Conservation (phyloP, 2,888 invertebrate species). For the Aleiodes testaceus region DNA sequence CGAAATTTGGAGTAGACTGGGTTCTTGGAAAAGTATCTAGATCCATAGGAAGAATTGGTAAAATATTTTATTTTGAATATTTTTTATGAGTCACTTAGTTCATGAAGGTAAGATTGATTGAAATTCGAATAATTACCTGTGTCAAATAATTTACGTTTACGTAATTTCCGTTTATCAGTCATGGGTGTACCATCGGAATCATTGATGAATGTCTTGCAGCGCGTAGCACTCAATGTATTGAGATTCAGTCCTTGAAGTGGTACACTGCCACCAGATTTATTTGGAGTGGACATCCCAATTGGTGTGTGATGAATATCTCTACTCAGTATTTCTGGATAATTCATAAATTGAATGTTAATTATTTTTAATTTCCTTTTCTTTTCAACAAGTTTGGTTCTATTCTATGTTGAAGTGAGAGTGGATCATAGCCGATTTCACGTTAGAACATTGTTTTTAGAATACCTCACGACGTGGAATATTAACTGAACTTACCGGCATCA, state of each 20-base stretch:
- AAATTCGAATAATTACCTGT: slow-evolving; percentile 48
- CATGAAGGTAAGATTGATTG: not conserved
- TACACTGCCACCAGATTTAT: slow-evolving; percentile 49
- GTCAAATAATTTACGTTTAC: slow-evolving; percentile 59
- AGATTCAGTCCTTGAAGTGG: slow-evolving; percentile 43
- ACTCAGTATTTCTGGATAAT: slow-evolving; percentile 50
- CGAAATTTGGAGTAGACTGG: slow-evolving; percentile 70
- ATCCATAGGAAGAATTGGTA: slow-evolving; percentile 4
- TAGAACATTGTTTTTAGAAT: too few species aligned
- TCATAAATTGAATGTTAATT: not conserved
- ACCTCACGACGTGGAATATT: too few species aligned
- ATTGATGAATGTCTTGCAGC: slow-evolving; percentile 40
- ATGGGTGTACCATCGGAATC: slow-evolving; percentile 52
- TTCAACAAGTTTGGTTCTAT: too few species aligned
- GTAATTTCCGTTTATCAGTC: slow-evolving; percentile 54
- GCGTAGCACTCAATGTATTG: slow-evolving; percentile 30
- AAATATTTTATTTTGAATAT: not conserved
- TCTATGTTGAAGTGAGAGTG: too few species aligned
- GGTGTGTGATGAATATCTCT: slow-evolving; percentile 51
- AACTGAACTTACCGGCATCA: slow-evolving; percentile 51
- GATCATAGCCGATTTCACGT: too few species aligned
- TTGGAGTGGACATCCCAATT: slow-evolving; percentile 59
- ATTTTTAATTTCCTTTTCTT: not conserved
- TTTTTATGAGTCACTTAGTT: slow-evolving; percentile 43
- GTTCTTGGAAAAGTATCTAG: slow-evolving; percentile 58